Percentiles rank a stretch among this genome's conserved stretches.
phyloP scores from a whole-genome alignment of 2,113 vertebrate genomes.

The Grus americana region DNA sequence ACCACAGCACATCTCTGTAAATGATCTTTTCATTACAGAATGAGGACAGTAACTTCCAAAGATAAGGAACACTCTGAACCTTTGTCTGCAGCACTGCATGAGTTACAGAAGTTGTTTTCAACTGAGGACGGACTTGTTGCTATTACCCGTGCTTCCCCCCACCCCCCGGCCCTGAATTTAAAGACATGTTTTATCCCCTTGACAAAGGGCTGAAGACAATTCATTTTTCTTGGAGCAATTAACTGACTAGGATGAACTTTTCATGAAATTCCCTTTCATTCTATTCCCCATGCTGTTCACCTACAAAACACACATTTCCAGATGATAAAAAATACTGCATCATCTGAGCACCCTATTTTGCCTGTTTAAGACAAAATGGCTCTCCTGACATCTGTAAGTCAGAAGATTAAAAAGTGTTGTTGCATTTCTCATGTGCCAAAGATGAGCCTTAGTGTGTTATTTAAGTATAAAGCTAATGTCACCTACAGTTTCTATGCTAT shows the following conservation, averaged over 20 bases:
- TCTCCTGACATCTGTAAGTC: neutral
- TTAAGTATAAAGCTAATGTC: neutral
- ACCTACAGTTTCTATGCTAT: neutral
- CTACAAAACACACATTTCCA: neutral
- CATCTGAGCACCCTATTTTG: neutral
- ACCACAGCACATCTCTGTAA: neutral
- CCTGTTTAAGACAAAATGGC: neutral
- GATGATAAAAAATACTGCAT: neutral
- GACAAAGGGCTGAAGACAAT: neutral
- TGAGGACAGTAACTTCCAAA: neutral
- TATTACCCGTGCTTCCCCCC: neutral
- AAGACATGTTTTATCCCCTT: neutral
- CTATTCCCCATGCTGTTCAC: neutral
- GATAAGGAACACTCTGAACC: neutral
- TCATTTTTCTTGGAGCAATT: neutral
- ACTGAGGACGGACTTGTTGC: neutral
- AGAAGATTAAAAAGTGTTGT: neutral
- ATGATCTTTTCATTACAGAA: neutral
- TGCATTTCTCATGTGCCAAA: neutral
- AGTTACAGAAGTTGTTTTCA: neutral
- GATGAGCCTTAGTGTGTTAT: neutral
- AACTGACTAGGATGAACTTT: neutral
- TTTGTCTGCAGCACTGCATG: neutral
- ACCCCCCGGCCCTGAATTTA: neutral
- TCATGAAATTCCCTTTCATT: neutral